Percentiles rank a stretch among this genome's conserved stretches.
Evolutionary conservation across 1,140 invertebrate species (phyloP).

Genomic region (Sycophila sp.): DNA sequence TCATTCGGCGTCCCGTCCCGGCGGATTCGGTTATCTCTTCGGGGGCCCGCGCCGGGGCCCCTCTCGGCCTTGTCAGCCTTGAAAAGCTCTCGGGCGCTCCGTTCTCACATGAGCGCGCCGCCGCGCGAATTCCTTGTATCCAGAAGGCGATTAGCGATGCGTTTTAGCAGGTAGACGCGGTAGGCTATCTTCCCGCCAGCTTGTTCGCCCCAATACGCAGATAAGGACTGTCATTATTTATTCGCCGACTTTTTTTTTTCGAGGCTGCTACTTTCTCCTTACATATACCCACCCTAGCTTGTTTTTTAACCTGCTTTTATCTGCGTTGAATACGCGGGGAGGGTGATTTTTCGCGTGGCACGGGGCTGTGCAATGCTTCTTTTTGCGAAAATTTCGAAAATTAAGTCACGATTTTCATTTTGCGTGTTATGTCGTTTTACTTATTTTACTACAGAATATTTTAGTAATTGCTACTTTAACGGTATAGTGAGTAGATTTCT

Average conservation of each 20-base stretch:
- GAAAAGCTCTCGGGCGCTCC: conserved; percentile 26
- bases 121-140: conserved; percentile 33
- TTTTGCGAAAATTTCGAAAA: too few relatives aligned
- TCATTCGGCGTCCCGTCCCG: conserved; percentile 50
- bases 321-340: too few relatives aligned
- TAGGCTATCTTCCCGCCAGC: background rate
- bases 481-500: too few relatives aligned
- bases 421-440: too few relatives aligned
- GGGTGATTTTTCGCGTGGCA: too few relatives aligned
- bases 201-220: background rate
- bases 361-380: too few relatives aligned
- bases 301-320: too few relatives aligned
- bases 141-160: conserved; percentile 24
- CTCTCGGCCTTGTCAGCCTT: conserved; percentile 41
- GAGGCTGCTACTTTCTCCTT: background rate
- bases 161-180: conserved; percentile 9
- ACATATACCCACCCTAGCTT: too few relatives aligned
- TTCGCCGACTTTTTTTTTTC: background rate
- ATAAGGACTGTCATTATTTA: background rate
- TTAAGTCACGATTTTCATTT: too few relatives aligned
- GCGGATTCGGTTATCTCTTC: conserved; percentile 48
- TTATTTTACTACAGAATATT: too few relatives aligned
- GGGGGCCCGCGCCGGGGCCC: conserved; percentile 22
- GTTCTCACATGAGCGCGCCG: too few relatives aligned
- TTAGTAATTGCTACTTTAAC: too few relatives aligned